Percentiles rank a stretch among this genome's conserved stretches.
phyloP scores from a whole-genome alignment of 2,797 vertebrate species.

The Pantherophis alleghaniensis region DNA sequence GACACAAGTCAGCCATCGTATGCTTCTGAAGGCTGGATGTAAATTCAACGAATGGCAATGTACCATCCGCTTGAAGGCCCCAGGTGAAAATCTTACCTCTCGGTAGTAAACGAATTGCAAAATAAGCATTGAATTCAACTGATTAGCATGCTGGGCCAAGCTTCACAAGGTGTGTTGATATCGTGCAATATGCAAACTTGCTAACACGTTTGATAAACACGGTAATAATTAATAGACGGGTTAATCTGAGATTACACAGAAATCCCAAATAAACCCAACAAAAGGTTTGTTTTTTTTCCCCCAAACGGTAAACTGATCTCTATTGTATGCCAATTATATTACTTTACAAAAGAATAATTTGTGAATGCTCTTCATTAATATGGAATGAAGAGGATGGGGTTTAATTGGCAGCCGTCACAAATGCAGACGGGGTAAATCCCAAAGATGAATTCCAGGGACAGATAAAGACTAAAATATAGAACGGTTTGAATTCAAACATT shows the following conservation, averaged over 20 bases:
- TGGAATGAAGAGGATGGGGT: neutral
- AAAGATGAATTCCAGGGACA: neutral
- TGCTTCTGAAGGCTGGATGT: neutral
- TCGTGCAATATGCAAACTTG: neutral
- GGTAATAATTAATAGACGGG: no score
- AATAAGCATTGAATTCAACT: neutral
- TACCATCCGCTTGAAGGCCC: neutral
- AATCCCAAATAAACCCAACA: neutral
- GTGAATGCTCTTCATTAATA: neutral
- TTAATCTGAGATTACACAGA: neutral
- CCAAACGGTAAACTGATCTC: neutral
- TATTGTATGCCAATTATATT: neutral
- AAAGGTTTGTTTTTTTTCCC: neutral
- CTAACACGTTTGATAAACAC: neutral
- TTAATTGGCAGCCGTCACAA: neutral
- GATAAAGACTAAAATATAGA: neutral
- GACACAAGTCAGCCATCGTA: neutral
- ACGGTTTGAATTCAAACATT: neutral
- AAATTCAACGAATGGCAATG: neutral
- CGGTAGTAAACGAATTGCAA: neutral
- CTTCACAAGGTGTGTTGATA: neutral
- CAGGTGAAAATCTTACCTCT: neutral
- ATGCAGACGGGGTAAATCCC: neutral
- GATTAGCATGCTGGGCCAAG: neutral
- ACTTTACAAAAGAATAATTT: neutral